Evolutionary conservation across 2,113 vertebrate genomes (phyloP).

Genomic region (Psittacula cyanocephala): DNA sequence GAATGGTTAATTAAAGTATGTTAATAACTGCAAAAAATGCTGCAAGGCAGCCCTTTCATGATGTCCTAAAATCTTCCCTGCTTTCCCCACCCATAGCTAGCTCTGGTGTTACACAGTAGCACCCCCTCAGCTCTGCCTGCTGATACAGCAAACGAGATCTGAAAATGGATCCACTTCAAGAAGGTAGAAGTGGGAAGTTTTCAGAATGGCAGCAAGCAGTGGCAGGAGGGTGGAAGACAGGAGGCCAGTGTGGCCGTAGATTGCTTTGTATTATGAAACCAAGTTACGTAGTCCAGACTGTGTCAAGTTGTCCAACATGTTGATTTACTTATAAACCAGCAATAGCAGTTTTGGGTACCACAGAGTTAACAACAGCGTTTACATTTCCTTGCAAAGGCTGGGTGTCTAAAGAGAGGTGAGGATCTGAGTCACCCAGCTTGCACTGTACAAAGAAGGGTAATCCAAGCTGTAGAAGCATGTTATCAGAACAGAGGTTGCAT

Average conservation of each 20-base stretch:
- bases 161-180: not conserved
- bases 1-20: not conserved
- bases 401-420: not conserved
- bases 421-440: not conserved
- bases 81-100: not conserved
- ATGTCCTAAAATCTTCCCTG: not conserved
- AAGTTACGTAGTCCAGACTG: not conserved
- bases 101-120: not conserved
- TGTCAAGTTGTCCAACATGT: not conserved
- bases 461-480: not conserved
- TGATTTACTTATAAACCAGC: not conserved
- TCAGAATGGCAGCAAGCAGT: not conserved
- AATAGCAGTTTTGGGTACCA: not conserved
- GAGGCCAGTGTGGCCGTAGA: not conserved
- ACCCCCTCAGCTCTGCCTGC: not conserved
- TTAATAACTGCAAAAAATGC: not conserved
- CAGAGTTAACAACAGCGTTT: not conserved
- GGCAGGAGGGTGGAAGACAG: not conserved
- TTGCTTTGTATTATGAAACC: not conserved
- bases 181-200: not conserved
- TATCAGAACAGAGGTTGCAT: not conserved
- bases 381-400: not conserved
- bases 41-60: slow-evolving; percentile 2
- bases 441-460: not conserved
- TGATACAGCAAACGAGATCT: not conserved